phyloP scores from a whole-genome alignment of 2,797 vertebrate genomes.

The Hydrocynus forskahlii region DNA sequence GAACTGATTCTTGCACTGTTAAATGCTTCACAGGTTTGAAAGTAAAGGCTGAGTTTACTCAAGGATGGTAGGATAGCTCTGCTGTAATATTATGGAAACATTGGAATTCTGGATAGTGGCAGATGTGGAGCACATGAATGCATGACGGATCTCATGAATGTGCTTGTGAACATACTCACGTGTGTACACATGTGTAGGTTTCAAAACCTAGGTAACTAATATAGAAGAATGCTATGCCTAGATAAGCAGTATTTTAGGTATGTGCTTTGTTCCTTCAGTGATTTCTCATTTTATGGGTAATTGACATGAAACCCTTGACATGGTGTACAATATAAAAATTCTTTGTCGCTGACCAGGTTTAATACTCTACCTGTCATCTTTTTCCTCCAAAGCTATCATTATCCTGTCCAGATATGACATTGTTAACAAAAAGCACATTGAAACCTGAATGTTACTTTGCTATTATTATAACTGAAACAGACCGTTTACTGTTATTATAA shows the following conservation, averaged over 20 bases:
- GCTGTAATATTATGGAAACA: not conserved
- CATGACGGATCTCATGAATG: no score
- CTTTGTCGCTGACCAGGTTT: not conserved
- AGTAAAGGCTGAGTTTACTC: not conserved
- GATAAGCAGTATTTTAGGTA: not conserved
- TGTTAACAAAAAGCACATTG: conserved; percentile 10
- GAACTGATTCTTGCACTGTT: not conserved
- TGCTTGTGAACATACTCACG: not conserved
- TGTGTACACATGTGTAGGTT: not conserved
- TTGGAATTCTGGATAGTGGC: not conserved
- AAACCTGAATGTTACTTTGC: not conserved
- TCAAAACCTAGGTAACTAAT: not conserved
- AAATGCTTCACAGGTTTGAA: not conserved
- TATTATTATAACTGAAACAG: not conserved
- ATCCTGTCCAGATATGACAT: not conserved
- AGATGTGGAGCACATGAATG: not conserved
- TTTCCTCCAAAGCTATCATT: conserved; percentile 9
- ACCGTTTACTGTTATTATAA: not conserved
- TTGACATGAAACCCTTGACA: not conserved
- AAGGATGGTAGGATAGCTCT: not conserved
- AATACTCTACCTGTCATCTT: not conserved
- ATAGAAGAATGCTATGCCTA: not conserved
- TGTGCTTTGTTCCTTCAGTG: not conserved
- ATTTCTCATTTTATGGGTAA: not conserved
- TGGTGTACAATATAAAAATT: not conserved